phyloP scores from a whole-genome alignment of 2,797 vertebrate species.

The Gallinago stenura region DNA sequence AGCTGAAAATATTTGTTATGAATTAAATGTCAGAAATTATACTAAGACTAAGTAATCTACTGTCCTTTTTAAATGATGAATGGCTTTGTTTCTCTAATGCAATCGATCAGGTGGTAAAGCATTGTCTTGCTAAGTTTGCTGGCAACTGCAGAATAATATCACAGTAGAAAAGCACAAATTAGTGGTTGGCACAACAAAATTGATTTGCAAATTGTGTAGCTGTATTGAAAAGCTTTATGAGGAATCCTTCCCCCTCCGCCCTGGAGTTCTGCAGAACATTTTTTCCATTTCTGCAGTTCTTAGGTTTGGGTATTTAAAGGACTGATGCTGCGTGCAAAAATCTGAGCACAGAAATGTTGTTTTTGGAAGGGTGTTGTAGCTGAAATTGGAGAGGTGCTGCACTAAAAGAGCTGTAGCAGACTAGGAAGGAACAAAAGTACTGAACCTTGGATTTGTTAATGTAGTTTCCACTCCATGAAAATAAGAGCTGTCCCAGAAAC shows the following conservation, averaged over 20 bases:
- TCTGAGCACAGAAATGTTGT: neutral
- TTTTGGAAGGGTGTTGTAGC: conserved; percentile 21
- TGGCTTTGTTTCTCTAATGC: neutral
- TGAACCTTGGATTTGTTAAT: conserved; percentile 24
- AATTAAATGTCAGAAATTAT: neutral
- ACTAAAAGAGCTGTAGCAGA: neutral
- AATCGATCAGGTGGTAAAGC: neutral
- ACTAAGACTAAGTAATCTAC: neutral
- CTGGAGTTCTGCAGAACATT: neutral
- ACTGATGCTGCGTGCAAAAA: neutral
- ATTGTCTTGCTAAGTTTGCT: neutral
- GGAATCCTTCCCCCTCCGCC: neutral
- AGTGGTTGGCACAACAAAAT: conserved; percentile 4
- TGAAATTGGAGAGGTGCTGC: conserved; percentile 20
- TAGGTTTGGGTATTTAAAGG: neutral
- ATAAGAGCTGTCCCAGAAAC: conserved; percentile 9
- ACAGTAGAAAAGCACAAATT: neutral
- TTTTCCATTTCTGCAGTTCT: neutral
- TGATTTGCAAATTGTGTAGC: neutral
- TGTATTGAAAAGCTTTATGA: neutral
- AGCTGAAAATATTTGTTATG: neutral
- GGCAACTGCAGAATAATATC: neutral
- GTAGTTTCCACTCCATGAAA: conserved; percentile 34
- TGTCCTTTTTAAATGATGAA: neutral
- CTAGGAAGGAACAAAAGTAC: neutral